Percentiles rank a stretch among this genome's conserved stretches.
phyloP scores from a whole-genome alignment of 1,140 invertebrate genomes.

The Ephestia elutella region DNA sequence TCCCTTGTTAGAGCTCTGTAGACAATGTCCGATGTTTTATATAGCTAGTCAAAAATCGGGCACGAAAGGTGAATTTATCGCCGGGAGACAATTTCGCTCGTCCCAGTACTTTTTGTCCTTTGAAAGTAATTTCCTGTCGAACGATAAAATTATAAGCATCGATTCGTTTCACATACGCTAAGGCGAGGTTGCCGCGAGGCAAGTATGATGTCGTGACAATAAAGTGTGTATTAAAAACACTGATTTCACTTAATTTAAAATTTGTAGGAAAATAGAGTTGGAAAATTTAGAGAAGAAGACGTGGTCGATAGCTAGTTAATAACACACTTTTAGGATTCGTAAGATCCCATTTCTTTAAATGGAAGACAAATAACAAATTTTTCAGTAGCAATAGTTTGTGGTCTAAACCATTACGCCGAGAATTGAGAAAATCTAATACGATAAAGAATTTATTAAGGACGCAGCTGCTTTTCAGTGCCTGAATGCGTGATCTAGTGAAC shows the following conservation, averaged over 20 bases:
- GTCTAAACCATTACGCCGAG: background rate
- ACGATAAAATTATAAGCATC: background rate
- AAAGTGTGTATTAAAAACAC: too few relatives aligned
- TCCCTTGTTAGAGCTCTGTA: constrained; percentile 13
- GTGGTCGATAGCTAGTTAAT: too few relatives aligned
- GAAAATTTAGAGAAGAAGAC: too few relatives aligned
- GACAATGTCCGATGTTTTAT: constrained; percentile 11
- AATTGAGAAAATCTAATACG: constrained; percentile 14
- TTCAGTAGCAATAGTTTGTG: background rate
- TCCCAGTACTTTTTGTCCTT: background rate
- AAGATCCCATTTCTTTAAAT: background rate
- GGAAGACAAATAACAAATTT: background rate
- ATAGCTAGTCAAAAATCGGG: constrained; percentile 7
- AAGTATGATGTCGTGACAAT: too few relatives aligned
- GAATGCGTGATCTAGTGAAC: constrained; percentile 37
- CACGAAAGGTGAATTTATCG: constrained; percentile 12
- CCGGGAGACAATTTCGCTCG: background rate
- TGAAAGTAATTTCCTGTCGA: background rate
- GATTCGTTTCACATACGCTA: background rate
- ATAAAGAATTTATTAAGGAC: constrained; percentile 21
- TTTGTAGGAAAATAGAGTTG: too few relatives aligned
- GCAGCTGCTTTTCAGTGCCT: constrained; percentile 41
- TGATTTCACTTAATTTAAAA: too few relatives aligned
- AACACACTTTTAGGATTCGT: too few relatives aligned
- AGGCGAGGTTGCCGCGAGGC: too few relatives aligned